Evolutionary conservation across 2,113 vertebrate genomes (phyloP).

Genomic region (Pycnonotus jocosus): DNA sequence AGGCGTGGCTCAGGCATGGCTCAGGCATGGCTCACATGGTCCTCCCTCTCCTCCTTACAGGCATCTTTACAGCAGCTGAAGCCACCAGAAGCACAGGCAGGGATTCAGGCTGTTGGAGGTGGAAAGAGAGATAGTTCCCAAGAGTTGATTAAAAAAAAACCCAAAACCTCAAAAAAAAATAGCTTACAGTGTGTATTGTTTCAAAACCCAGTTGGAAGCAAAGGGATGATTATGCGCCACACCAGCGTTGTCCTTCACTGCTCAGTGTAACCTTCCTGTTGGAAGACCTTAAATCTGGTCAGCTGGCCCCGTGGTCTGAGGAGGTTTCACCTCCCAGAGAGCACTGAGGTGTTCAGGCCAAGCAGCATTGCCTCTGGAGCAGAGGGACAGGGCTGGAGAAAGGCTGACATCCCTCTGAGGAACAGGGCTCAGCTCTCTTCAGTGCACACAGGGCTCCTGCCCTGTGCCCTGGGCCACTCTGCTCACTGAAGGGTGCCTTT

Average conservation of each 20-base stretch:
- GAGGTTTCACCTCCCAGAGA: neutral
- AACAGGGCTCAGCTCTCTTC: neutral
- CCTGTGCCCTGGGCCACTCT: neutral
- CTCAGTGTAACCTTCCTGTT: neutral
- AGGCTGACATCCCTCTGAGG: neutral
- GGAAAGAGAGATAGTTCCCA: neutral
- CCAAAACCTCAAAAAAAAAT: neutral
- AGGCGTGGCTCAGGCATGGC: neutral
- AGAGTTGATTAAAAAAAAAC: neutral
- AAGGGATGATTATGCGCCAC: neutral
- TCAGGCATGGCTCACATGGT: neutral
- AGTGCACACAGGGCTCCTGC: neutral
- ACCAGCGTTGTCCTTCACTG: neutral
- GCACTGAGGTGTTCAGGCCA: neutral
- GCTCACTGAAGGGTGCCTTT: neutral
- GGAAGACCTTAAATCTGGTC: neutral
- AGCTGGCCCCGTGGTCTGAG: neutral
- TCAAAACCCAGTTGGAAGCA: neutral
- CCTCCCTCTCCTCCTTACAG: neutral
- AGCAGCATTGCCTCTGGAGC: neutral
- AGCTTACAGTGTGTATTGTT: neutral
- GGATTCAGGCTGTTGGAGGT: slow-evolving; percentile 22
- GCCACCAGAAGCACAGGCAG: neutral
- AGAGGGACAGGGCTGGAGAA: neutral
- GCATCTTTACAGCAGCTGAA: slow-evolving; percentile 4